Evolutionary conservation across 2,888 invertebrate species (phyloP).

Genomic region (Gari tellinella): DNA sequence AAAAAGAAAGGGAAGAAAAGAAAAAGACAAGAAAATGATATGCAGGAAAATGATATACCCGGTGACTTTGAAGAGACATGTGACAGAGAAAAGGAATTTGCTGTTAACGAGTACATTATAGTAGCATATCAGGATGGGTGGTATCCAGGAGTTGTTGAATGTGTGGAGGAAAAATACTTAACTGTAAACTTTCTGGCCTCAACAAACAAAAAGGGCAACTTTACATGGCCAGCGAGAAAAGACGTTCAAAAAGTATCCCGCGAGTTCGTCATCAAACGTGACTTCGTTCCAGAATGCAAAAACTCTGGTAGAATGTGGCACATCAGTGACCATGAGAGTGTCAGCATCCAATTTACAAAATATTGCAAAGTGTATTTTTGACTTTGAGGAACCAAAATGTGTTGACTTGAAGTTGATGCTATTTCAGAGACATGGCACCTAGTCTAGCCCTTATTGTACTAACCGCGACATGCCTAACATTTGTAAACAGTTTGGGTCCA

Average conservation of each 20-base stretch:
- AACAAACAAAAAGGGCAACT: constrained; percentile 2
- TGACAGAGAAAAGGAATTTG: not conserved
- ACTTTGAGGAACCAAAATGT: too few relatives aligned
- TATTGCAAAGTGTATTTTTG: too few relatives aligned
- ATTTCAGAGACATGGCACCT: too few relatives aligned
- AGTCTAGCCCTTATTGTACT: too few relatives aligned
- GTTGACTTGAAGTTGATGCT: too few relatives aligned
- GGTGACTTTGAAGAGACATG: not conserved
- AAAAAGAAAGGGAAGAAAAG: constrained; percentile 11
- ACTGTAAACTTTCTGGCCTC: constrained; percentile 5
- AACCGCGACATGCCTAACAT: too few relatives aligned
- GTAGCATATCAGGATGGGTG: constrained; percentile 30
- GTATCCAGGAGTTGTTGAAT: constrained; percentile 22
- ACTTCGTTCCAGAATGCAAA: constrained; percentile 18
- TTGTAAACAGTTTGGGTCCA: too few relatives aligned
- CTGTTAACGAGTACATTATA: constrained; percentile 14
- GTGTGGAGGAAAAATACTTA: not conserved
- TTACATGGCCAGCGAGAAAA: constrained; percentile 9
- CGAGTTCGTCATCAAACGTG: constrained; percentile 6
- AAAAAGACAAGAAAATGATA: too few relatives aligned
- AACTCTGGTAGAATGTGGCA: constrained; percentile 17
- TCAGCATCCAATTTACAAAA: too few relatives aligned
- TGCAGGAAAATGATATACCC: not conserved
- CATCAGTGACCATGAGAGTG: too few relatives aligned
- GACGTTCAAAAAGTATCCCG: constrained; percentile 10